Base-by-base conservation (phyloP, 2,888 invertebrate genomes). In the Eilema griseolum region DNA sequence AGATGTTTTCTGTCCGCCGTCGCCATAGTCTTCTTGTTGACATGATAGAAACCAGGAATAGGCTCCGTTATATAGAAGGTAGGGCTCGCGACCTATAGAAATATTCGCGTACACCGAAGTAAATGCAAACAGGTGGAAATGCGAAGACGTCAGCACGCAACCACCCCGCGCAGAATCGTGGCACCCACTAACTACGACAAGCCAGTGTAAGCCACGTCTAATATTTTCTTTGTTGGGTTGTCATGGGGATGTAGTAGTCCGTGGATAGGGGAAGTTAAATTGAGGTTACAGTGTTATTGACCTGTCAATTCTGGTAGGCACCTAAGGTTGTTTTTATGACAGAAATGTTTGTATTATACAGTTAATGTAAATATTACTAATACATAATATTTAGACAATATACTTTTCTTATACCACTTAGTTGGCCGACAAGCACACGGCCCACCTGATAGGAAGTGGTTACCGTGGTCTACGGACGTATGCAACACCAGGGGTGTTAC, bases 201-300 rank as follows among this genome's bases (percentile, higher is more conserved):
- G n/a, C n/a, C n/a, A 52, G n/a, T 4, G 37, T n/a, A n/a, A n/a
- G 10, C 31, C 46, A 46, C 26, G 46, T 26, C 41, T 28, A 63
- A 20, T 46, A 33, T 31, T 56, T 56, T 23, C 56, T 8, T 65
- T 56, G 24, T 14, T 57, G 11, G 57, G 66, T 66, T 57, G 52
- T 52, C 57, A 66, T 66, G 66, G 66, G 57, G 33, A 57, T 56
- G 14, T 3, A 57, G 8, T 14, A 24, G 23, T 33, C 33, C 20
- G 24, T 33, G 16, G 16, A 16, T 24, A 56, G 56, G 56, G 66
- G 56, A 57, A 37, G 57, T 10, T 33, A 23, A 57, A 57, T 65
- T 57, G 66, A 57, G 66, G 66, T 66, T 57, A 66, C 57, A 23
- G 14, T 26, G 52, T 37, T 66, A 66, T 57, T 57, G 66, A 66